phyloP scores from a whole-genome alignment of 1,140 invertebrate species.

The Aphidius ervi region DNA sequence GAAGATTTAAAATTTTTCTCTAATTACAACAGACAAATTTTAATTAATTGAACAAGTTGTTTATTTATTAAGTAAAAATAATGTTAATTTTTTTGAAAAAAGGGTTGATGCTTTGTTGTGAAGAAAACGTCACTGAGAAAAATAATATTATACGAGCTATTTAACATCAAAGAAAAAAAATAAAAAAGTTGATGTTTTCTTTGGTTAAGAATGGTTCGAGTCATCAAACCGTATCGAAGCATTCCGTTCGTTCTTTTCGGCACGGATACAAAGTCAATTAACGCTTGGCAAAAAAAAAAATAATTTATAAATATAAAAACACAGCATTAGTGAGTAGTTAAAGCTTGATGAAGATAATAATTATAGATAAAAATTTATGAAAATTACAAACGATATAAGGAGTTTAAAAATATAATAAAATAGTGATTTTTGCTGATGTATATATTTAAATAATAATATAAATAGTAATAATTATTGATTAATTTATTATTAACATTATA shows the following conservation, averaged over 20 bases:
- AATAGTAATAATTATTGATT: too few species aligned
- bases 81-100: too few species aligned
- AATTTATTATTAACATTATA: too few species aligned
- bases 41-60: too few species aligned
- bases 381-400: too few species aligned
- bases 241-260: constrained; percentile 23
- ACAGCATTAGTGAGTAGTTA: background rate
- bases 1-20: too few species aligned
- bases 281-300: constrained; percentile 21
- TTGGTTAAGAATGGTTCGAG: constrained; percentile 9
- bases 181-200: background rate
- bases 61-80: too few species aligned
- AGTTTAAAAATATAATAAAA: too few species aligned
- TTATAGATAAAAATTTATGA: background rate
- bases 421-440: too few species aligned
- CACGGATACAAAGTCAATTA: constrained; percentile 25
- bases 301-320: constrained; percentile 9
- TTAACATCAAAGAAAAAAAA: constrained; percentile 1
- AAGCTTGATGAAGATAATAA: background rate
- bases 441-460: too few species aligned
- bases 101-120: constrained; percentile 4
- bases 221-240: constrained; percentile 24
- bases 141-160: constrained; percentile 37
- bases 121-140: constrained; percentile 35
- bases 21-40: too few species aligned